A percentile compares a stretch with the other conserved stretches of the same genome.
These are phyloP conservation scores for Cynopterus brachyotis DNA, from an alignment of 2,113 vertebrate genomes.

Conservation along the genomic window DNA sequence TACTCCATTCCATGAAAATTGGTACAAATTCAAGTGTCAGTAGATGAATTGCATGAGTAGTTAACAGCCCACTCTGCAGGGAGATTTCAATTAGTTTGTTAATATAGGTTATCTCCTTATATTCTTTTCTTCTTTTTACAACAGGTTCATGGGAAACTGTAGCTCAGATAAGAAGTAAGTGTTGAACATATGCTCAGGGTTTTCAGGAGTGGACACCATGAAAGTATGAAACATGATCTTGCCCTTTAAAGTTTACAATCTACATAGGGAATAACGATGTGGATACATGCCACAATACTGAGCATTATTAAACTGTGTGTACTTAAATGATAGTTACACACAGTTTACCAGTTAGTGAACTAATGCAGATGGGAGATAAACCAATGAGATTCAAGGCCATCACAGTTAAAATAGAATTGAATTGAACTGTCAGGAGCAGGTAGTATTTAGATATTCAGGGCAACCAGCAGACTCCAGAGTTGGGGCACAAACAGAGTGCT, in stretches of 20 bases:
- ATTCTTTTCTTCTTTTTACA: not conserved
- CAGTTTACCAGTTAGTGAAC: not conserved
- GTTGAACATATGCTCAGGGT: not conserved
- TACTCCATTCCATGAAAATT: not conserved
- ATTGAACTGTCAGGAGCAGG: not conserved
- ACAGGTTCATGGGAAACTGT: not conserved
- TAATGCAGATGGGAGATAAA: not conserved
- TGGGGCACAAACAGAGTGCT: not conserved
- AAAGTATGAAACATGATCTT: not conserved
- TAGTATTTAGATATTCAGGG: not conserved
- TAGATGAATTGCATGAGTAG: not conserved
- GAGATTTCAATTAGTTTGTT: not conserved
- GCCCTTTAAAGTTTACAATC: not conserved
- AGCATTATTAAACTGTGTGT: not conserved
- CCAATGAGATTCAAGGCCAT: fast-evolving
- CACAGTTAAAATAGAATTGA: not conserved
- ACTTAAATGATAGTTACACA: not conserved
- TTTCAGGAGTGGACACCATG: not conserved
- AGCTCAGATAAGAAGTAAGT: not conserved
- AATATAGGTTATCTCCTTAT: not conserved
- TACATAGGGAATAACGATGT: not conserved
- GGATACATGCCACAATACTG: no score
- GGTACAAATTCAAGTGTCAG: not conserved
- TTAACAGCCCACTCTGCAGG: not conserved
- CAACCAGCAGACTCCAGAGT: not conserved